Conservation (phyloP, 53 echinoderm and acorn worm species). For the Arbacia lixula region DNA sequence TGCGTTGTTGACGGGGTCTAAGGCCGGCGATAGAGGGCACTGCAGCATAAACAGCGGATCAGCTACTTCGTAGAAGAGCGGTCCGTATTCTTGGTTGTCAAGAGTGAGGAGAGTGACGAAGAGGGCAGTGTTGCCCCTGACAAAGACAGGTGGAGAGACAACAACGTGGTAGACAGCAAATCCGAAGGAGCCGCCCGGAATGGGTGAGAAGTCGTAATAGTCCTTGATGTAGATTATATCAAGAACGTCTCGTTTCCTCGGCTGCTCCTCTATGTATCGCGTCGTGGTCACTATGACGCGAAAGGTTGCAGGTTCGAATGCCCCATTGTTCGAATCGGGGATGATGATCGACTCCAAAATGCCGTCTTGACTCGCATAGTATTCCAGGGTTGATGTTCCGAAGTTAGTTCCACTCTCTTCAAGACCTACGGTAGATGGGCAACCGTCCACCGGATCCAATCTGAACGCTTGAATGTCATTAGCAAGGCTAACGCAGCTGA, state of each 20-base stretch:
- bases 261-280: neutral
- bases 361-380: neutral
- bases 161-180: neutral
- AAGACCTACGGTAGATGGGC: constrained; percentile 1
- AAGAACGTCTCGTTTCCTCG: constrained; percentile 7
- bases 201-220: neutral
- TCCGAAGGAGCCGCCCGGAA: neutral
- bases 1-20: constrained; percentile 22
- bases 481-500: neutral
- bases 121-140: neutral
- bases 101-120: constrained; percentile 9
- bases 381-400: too few species aligned
- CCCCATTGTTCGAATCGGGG: neutral
- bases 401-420: too few species aligned
- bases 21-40: constrained; percentile 20
- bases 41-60: neutral
- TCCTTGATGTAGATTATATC: constrained; percentile 9
- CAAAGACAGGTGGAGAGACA: constrained; percentile 22
- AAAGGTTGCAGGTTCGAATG: neutral
- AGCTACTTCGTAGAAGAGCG: neutral
- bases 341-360: neutral
- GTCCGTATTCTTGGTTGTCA: neutral
- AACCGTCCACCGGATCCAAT: neutral
- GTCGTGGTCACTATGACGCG: constrained; percentile 10
- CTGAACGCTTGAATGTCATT: neutral